Percentiles rank a stretch among this genome's conserved stretches.
Evolutionary conservation across 2,113 vertebrate genomes (phyloP).

Genomic region (Mixornis gularis): DNA sequence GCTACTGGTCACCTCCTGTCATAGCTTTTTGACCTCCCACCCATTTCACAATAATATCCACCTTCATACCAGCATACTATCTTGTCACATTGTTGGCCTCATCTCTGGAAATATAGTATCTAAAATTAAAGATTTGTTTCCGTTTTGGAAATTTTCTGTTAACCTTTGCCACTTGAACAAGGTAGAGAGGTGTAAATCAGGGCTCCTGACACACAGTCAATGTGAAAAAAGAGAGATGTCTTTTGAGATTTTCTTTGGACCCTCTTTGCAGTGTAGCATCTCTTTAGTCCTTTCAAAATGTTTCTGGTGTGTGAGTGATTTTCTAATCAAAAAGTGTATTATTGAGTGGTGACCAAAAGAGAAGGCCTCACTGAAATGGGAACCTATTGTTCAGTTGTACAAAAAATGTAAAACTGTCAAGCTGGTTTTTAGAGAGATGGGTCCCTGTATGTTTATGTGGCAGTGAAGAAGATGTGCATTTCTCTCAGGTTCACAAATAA

Average conservation of each 20-base stretch:
- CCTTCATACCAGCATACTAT: neutral
- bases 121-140: conserved; percentile 69
- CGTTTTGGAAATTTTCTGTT: conserved; percentile 63
- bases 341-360: neutral
- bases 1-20: neutral
- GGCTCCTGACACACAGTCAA: conserved; percentile 8
- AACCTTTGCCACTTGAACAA: conserved; percentile 53
- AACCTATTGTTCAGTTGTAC: neutral
- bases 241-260: neutral
- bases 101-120: conserved; percentile 64
- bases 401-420: neutral
- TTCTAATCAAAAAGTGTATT: neutral
- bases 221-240: neutral
- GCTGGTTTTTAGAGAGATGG: neutral
- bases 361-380: neutral
- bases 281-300: neutral
- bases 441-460: neutral
- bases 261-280: neutral
- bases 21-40: conserved; percentile 19
- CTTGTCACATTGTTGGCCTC: conserved; percentile 58
- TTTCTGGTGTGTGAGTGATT: neutral
- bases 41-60: neutral
- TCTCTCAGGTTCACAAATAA: neutral
- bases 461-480: neutral
- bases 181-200: neutral